These are phyloP conservation scores for Scaptomyza pallida DNA, from an alignment of 1,140 invertebrate genomes.

Conservation along the genomic window DNA sequence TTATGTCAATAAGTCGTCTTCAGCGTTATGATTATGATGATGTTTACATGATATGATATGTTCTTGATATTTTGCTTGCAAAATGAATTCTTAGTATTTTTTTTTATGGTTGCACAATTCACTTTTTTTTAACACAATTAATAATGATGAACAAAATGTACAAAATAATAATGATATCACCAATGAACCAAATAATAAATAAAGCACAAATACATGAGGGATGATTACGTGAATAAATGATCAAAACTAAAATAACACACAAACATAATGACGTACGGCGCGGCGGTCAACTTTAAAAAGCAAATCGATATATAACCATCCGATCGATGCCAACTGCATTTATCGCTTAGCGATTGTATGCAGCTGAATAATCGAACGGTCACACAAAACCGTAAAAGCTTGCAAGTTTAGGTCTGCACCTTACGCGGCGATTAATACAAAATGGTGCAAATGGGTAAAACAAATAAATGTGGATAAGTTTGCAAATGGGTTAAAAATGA, in stretches of 20 bases:
- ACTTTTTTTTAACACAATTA: constrained; percentile 42
- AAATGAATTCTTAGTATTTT: neutral
- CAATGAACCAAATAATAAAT: constrained; percentile 56
- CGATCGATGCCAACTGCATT: constrained; percentile 4
- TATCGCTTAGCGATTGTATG: neutral
- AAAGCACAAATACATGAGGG: neutral
- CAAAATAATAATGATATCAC: constrained; percentile 16
- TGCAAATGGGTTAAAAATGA: constrained; percentile 5
- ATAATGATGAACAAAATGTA: constrained; percentile 21
- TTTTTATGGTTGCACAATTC: constrained; percentile 20
- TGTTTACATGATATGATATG: neutral
- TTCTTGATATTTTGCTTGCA: constrained; percentile 19
- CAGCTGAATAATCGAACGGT: neutral
- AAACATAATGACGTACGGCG: neutral
- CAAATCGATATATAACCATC: too few species aligned
- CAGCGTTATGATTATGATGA: constrained; percentile 16
- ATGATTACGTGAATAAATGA: constrained; percentile 10
- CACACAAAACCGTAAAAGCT: neutral
- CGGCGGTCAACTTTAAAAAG: constrained; percentile 10
- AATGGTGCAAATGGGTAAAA: neutral
- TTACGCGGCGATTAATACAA: neutral
- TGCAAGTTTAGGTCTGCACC: neutral
- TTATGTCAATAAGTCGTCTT: constrained; percentile 13
- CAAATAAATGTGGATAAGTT: too few species aligned
- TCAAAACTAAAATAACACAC: neutral